Conservation (phyloP, 2,888 invertebrate species). For the Drosophila niveifrons region DNA sequence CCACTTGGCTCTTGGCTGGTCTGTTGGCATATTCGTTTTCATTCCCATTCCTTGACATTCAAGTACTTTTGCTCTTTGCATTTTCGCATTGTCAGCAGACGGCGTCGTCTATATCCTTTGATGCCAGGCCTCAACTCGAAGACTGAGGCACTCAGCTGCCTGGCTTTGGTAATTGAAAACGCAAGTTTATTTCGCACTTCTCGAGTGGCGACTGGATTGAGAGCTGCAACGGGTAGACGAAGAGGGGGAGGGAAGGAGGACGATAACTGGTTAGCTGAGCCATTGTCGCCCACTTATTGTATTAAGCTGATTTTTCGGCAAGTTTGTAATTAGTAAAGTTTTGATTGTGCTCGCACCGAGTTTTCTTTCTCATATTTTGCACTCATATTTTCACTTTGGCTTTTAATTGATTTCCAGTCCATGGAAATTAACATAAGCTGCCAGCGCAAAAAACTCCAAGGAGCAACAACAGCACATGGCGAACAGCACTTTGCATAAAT, state of each 20-base stretch:
- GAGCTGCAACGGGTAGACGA: not conserved
- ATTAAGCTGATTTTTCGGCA: constrained; percentile 83
- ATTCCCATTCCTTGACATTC: constrained; percentile 52
- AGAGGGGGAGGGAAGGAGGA: not conserved
- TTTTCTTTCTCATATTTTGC: constrained; percentile 58
- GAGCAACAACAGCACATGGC: constrained; percentile 40
- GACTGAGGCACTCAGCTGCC: constrained; percentile 22
- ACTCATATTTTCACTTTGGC: constrained; percentile 48
- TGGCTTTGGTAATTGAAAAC: constrained; percentile 82
- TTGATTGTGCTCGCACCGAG: constrained; percentile 68
- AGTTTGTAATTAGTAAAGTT: constrained; percentile 84
- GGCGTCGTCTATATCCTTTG: constrained; percentile 70
- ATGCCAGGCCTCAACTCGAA: constrained; percentile 61
- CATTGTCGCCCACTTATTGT: constrained; percentile 73
- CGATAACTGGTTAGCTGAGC: constrained; percentile 20
- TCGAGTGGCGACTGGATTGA: not conserved
- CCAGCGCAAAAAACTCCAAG: constrained; percentile 15
- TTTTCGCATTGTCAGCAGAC: constrained; percentile 81
- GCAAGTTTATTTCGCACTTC: constrained; percentile 82
- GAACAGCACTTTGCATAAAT: constrained; percentile 70
- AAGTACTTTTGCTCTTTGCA: constrained; percentile 76
- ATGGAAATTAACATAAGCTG: constrained; percentile 68
- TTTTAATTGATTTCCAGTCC: constrained; percentile 70
- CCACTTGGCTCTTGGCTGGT: not conserved
- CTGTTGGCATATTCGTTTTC: constrained; percentile 8